phyloP scores from a whole-genome alignment of 2,888 invertebrate species.

The Caenorhabditis wallacei region DNA sequence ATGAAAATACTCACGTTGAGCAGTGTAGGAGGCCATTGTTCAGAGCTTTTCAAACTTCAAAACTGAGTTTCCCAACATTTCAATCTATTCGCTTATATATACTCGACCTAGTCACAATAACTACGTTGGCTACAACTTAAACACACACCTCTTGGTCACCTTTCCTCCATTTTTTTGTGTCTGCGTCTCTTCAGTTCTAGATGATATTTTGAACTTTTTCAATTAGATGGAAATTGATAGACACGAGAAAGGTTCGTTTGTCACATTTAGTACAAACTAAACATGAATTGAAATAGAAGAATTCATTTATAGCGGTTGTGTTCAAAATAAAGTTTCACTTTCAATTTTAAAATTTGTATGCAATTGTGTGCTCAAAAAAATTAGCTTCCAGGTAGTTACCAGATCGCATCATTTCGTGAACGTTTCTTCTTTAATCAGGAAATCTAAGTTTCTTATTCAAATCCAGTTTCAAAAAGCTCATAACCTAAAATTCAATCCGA shows the following conservation, averaged over 20 bases:
- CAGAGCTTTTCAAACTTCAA: not conserved
- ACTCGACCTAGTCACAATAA: not conserved
- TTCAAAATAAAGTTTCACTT: too few species aligned
- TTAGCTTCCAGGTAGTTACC: too few species aligned
- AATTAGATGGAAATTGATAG: not conserved
- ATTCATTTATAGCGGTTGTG: too few species aligned
- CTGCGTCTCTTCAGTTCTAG: conserved; percentile 17
- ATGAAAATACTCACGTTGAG: conserved; percentile 49
- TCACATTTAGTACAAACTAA: not conserved
- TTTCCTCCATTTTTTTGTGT: conserved; percentile 1
- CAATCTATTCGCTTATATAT: not conserved
- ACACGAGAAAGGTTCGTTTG: not conserved
- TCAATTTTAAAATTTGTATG: too few species aligned
- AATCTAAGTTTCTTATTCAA: too few species aligned
- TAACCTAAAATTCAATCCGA: too few species aligned
- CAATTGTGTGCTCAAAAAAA: too few species aligned
- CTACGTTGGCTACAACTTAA: conserved; percentile 19
- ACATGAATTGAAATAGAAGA: too few species aligned
- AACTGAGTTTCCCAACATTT: not conserved
- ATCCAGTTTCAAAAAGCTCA: too few species aligned
- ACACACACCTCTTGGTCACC: conserved; percentile 17
- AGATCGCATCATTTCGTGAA: too few species aligned
- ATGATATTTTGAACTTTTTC: not conserved
- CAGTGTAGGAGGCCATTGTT: conserved; percentile 40
- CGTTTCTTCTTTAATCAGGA: too few species aligned